These are phyloP conservation scores for Sturnira hondurensis DNA, from an alignment of 2,113 vertebrate genomes.

Conservation along the genomic window DNA sequence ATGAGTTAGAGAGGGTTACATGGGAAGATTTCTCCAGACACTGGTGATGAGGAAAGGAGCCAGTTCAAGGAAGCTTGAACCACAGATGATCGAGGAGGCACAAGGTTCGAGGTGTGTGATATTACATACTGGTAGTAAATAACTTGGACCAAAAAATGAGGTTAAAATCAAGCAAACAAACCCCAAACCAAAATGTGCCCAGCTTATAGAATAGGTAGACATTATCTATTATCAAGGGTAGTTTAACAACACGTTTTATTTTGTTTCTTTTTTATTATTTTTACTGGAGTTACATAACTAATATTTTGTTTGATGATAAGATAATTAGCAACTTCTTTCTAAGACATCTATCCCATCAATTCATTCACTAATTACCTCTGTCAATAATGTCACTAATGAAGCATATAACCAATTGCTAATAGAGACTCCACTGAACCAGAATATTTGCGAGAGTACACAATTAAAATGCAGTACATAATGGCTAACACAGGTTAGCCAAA, in stretches of 20 bases:
- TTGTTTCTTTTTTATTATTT: not conserved
- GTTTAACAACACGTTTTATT: not conserved
- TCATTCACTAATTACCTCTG: not conserved
- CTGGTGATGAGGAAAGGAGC: not conserved
- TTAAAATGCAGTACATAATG: conserved; percentile 23
- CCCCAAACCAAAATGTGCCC: not conserved
- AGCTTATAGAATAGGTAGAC: not conserved
- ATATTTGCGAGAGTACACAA: not conserved
- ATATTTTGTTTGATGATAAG: not conserved
- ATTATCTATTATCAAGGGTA: not conserved
- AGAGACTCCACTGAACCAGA: not conserved
- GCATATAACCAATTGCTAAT: not conserved
- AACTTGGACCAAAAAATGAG: not conserved
- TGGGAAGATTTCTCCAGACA: not conserved
- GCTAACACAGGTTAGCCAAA: conserved; percentile 3
- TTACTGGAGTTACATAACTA: not conserved
- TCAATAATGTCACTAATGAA: not conserved
- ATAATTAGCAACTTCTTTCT: not conserved
- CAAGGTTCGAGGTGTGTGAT: not conserved
- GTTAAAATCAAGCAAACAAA: not conserved
- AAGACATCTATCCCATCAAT: not conserved
- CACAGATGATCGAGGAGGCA: not conserved
- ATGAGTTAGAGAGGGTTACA: not conserved
- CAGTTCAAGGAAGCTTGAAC: not conserved
- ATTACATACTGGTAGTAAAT: not conserved